Evolutionary conservation across 2,888 invertebrate genomes (phyloP), one percentile per base, ranked within the genome.

Genomic region (Cheilosia urbana): DNA sequence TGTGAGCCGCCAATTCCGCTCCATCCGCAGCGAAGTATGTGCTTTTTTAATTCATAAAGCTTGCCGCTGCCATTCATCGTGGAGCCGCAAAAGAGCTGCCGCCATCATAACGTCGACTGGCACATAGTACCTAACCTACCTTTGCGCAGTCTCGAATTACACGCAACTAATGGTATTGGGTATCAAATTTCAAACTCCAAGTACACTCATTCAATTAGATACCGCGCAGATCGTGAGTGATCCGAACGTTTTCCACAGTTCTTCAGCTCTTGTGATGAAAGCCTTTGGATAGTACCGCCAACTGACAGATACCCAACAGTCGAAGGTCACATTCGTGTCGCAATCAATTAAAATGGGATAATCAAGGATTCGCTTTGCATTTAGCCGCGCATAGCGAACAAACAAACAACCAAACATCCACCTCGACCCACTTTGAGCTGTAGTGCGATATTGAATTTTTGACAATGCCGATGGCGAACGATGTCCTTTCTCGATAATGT

Each of bases 11-110:
- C 13, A 27, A 13, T 15, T 1, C 37, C 37, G 13, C 37, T 37
- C 37, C 13, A 47, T 27, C 13, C 21, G n/a, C 4, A 60, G 17
- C 65, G 13, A 71, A 73, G 76, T 42, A 88, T 88, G 88, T 87
- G 88, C 88, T 88, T 88, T 83, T 84, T 87, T 87, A 88, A 88
- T 88, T 88, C 69, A 72, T 77, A 88, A 88, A 88, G 88, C 82
- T 87, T 80, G 80, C 88, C 88, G 88, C 88, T 78, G 69, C 87
- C 17, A 77, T 77, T 77, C 72, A 77, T 58, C 2, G 49, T n/a
- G 17, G 17, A 68, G 45, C 47, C 45, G 45, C 60, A 81, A 69
- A 85, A 45, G 77, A 9, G 7, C 62, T 58, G 71, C 81, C 85
- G 81, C 81, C 81, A 81, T 81, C 81, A 76, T 42, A 76, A 76